Percentiles rank a stretch among this genome's conserved stretches.
These are phyloP conservation scores for Eubasilissa regina DNA, from an alignment of 1,140 invertebrate species.

Conservation along the genomic window DNA sequence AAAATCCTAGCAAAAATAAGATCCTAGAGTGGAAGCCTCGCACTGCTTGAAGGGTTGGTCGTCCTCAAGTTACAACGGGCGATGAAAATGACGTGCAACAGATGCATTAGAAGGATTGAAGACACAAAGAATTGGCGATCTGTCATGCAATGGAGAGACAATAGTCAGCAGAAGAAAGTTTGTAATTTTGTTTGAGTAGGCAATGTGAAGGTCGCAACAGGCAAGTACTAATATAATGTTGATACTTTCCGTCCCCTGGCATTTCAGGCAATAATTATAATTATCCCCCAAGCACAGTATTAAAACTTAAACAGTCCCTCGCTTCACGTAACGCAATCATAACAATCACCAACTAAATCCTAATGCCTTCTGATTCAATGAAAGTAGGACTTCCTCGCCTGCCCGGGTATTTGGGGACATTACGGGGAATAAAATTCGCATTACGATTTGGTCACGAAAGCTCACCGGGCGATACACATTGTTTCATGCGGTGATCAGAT, in stretches of 20 bases:
- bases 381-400: slow-evolving; percentile 11
- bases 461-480: slow-evolving; percentile 48
- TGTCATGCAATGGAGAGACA: too few relatives aligned
- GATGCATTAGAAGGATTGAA: too few relatives aligned
- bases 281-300: slow-evolving; percentile 35
- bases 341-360: slow-evolving; percentile 37
- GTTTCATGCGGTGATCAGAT: slow-evolving; percentile 52
- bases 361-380: slow-evolving; percentile 39
- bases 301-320: slow-evolving; percentile 16
- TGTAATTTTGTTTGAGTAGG: too few relatives aligned
- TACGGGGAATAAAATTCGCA: slow-evolving; percentile 40
- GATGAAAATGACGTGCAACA: too few relatives aligned
- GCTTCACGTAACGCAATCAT: slow-evolving; percentile 29
- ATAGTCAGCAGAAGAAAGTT: too few relatives aligned
- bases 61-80: too few relatives aligned
- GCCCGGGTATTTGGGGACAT: slow-evolving; percentile 32
- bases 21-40: too few relatives aligned
- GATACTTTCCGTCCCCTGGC: slow-evolving; percentile 21
- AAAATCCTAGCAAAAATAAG: too few relatives aligned
- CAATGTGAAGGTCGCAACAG: too few relatives aligned
- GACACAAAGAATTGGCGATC: too few relatives aligned
- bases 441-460: slow-evolving; percentile 54
- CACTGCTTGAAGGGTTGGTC: too few relatives aligned
- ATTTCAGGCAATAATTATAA: slow-evolving; percentile 36
- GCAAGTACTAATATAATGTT: not conserved